Percentiles rank a stretch among this genome's conserved stretches.
Conservation (phyloP, 2,888 invertebrate species). For the Nephrotoma flavescens region DNA sequence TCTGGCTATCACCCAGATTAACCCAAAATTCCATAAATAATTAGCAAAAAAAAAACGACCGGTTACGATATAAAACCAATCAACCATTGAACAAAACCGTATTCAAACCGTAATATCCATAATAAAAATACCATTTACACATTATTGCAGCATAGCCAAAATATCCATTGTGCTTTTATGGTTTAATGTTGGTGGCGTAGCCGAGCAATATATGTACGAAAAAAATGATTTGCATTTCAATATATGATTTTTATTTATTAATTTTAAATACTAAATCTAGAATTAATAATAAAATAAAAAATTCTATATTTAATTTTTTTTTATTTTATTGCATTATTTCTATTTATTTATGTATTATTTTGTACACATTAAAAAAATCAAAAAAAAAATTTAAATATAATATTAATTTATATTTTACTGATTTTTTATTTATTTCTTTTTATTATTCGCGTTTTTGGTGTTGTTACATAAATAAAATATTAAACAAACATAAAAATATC, state of each 20-base stretch:
- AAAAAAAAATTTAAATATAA: background rate
- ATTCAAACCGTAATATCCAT: background rate
- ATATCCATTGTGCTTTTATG: background rate
- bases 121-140: background rate
- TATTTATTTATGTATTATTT: background rate
- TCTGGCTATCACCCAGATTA: too few species aligned
- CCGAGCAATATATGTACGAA: background rate
- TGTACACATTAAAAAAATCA: background rate
- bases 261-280: background rate
- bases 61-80: background rate
- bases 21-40: too few species aligned
- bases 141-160: background rate
- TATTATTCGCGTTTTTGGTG: background rate
- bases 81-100: background rate
- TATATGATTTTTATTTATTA: background rate
- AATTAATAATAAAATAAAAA: background rate
- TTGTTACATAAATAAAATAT: background rate
- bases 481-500: background rate
- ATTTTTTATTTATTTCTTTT: background rate
- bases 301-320: background rate
- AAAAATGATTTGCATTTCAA: background rate
- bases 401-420: background rate
- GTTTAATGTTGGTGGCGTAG: background rate
- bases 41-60: too few species aligned
- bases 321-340: background rate